These are phyloP conservation scores for Lutjanus erythropterus DNA, from an alignment of 2,113 vertebrate species.

Conservation along the genomic window DNA sequence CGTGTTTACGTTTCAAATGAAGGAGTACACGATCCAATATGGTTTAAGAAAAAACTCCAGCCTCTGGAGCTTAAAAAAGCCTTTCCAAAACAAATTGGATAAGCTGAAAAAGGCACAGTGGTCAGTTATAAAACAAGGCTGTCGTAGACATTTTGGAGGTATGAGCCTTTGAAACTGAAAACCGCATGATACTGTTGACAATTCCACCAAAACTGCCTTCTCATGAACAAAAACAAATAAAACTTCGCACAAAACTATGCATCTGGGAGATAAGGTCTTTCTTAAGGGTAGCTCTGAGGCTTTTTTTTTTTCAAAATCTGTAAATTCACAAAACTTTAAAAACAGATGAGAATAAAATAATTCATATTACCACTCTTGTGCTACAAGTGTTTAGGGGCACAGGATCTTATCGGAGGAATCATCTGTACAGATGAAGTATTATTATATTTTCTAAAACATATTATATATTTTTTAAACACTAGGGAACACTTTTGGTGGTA, in stretches of 20 bases:
- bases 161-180: constrained; percentile 10
- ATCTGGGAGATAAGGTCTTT: background rate
- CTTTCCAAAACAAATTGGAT: constrained; percentile 23
- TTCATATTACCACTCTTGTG: background rate
- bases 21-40: background rate
- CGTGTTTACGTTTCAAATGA: constrained; percentile 48
- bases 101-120: constrained; percentile 27
- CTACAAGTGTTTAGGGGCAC: background rate
- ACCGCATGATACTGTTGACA: background rate
- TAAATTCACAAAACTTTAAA: no score
- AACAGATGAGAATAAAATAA: background rate
- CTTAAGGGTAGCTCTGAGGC: background rate
- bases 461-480: no score
- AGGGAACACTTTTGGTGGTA: no score
- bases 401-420: background rate
- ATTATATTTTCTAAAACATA: no score
- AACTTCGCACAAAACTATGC: background rate
- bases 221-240: constrained; percentile 1
- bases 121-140: constrained; percentile 32
- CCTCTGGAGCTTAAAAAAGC: constrained; percentile 14
- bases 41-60: constrained; percentile 6
- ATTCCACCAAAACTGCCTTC: background rate
- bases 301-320: no score
- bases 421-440: no score
- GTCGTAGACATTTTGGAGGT: constrained; percentile 14